These are phyloP conservation scores for Alligator mississippiensis DNA, from an alignment of 2,113 vertebrate species.

Conservation along the genomic window DNA sequence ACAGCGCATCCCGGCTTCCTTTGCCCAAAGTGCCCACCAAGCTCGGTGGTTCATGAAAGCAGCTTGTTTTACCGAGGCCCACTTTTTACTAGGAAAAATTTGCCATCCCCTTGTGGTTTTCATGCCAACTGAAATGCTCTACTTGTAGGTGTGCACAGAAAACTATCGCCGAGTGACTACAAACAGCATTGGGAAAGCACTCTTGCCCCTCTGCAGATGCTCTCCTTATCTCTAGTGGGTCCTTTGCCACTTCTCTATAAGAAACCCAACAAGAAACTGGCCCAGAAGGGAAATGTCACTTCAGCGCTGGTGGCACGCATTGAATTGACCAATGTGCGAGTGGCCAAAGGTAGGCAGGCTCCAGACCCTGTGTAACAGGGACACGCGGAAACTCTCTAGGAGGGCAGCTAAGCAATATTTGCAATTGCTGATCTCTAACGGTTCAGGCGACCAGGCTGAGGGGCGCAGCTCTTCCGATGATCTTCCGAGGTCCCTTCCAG, in stretches of 20 bases:
- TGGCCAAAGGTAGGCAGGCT: too few species aligned
- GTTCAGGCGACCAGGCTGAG: not conserved
- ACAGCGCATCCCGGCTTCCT: not conserved
- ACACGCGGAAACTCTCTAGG: not conserved
- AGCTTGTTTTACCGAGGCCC: rapidly evolving
- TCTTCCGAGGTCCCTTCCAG: too few species aligned
- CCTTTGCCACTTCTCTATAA: rapidly evolving
- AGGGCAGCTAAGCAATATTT: not conserved
- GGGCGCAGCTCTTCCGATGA: too few species aligned
- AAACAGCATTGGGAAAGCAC: slow-evolving; percentile 60
- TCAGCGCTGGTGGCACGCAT: not conserved
- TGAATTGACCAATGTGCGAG: rapidly evolving
- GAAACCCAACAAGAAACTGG: rapidly evolving
- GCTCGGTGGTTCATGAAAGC: not conserved
- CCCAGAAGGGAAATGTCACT: not conserved
- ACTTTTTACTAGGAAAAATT: rapidly evolving
- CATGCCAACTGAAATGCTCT: not conserved
- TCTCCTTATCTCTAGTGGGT: not conserved
- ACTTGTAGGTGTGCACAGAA: not conserved
- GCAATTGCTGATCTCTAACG: not conserved
- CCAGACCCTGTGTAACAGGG: too few species aligned
- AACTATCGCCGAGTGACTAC: slow-evolving; percentile 33
- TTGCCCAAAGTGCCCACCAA: not conserved
- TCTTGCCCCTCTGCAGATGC: not conserved
- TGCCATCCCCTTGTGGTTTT: not conserved